These are phyloP conservation scores for Irena cyanogastra DNA, from an alignment of 2,113 vertebrate genomes.

Conservation along the genomic window DNA sequence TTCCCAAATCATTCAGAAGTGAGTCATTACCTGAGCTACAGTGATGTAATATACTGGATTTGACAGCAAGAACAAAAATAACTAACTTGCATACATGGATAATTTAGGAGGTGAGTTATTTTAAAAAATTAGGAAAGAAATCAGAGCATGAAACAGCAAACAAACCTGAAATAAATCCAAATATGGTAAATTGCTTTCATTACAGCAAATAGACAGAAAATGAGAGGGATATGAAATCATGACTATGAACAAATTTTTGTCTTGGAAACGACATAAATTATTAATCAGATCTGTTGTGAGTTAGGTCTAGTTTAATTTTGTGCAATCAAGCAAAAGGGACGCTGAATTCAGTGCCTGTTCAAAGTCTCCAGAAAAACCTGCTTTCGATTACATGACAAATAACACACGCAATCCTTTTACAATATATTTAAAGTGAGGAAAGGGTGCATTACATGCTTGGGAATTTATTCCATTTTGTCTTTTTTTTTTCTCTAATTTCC, in stretches of 20 bases:
- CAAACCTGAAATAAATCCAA: constrained; percentile 11
- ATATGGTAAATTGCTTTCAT: constrained; percentile 14
- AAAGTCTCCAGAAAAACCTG: not conserved
- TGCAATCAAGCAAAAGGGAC: not conserved
- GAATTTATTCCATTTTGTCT: not conserved
- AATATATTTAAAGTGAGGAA: constrained; percentile 3
- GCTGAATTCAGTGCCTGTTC: not conserved
- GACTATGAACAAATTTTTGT: not conserved
- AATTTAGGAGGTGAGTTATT: constrained; percentile 23
- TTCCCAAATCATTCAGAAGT: constrained; percentile 21
- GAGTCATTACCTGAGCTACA: constrained; percentile 32
- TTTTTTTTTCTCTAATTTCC: not conserved
- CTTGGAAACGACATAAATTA: not conserved
- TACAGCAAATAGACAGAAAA: not conserved
- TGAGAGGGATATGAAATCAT: not conserved
- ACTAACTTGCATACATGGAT: not conserved
- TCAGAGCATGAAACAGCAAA: constrained; percentile 3
- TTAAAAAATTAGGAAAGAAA: not conserved
- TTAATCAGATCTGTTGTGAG: not conserved
- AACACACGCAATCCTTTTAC: not conserved
- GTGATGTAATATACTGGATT: constrained; percentile 9
- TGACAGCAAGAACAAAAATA: constrained; percentile 20
- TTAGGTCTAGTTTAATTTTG: not conserved
- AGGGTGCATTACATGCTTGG: not conserved
- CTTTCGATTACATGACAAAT: not conserved